Conservation (phyloP, 2,888 invertebrate species). For the Meandrusa payeni region DNA sequence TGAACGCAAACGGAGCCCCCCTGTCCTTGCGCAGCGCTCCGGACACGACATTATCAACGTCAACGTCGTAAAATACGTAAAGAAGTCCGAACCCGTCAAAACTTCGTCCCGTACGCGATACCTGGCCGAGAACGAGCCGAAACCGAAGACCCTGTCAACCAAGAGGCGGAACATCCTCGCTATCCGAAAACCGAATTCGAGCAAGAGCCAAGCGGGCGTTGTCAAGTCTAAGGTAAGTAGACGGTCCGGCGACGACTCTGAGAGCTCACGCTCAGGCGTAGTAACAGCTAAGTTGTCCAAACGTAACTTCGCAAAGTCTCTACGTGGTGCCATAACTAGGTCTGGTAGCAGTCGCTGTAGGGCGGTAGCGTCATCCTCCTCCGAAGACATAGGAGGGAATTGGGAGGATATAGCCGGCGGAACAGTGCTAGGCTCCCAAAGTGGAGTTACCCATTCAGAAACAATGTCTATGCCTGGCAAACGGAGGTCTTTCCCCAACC, state of each 20-base stretch:
- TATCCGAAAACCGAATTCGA: slow-evolving; percentile 64
- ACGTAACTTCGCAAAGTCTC: slow-evolving; percentile 50
- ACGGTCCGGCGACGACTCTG: slow-evolving; percentile 59
- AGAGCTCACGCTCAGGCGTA: slow-evolving; percentile 45
- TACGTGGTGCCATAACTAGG: slow-evolving; percentile 35
- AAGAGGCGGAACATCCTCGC: slow-evolving; percentile 67
- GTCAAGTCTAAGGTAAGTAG: slow-evolving; percentile 52
- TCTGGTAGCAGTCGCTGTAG: slow-evolving; percentile 38
- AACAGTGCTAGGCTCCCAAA: slow-evolving; percentile 37
- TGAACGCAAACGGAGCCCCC: slow-evolving; percentile 43
- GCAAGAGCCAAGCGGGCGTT: slow-evolving; percentile 55
- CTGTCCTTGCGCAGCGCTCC: slow-evolving; percentile 49
- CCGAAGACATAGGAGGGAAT: slow-evolving; percentile 42
- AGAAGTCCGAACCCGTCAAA: slow-evolving; percentile 58
- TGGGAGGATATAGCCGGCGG: slow-evolving; percentile 60
- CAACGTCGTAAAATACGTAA: slow-evolving; percentile 48
- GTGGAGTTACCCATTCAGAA: slow-evolving; percentile 24
- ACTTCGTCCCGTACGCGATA: slow-evolving; percentile 52
- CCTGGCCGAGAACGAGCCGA: slow-evolving; percentile 60
- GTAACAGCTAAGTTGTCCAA: slow-evolving; percentile 52
- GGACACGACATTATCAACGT: slow-evolving; percentile 54
- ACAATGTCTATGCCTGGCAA: slow-evolving; percentile 38
- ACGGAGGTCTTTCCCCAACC: slow-evolving; percentile 52
- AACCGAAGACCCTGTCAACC: slow-evolving; percentile 55
- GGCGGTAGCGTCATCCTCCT: slow-evolving; percentile 56